A percentile compares a stretch with the other conserved stretches of the same genome.
Evolutionary conservation across 2,113 vertebrate genomes (phyloP).

Genomic region (Romanogobio albipinnatus): DNA sequence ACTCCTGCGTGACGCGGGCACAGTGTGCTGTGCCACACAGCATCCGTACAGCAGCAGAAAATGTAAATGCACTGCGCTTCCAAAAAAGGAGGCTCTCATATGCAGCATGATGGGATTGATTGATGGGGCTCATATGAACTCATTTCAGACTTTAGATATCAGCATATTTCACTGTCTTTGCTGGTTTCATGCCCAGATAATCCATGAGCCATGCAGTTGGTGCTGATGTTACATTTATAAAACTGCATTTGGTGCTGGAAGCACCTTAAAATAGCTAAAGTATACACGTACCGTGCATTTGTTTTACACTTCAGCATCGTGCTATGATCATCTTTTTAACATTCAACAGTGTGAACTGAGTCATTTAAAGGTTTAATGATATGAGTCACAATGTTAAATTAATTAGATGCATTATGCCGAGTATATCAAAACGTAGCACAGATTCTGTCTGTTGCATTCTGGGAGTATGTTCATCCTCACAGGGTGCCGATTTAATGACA

Average conservation of each 20-base stretch:
- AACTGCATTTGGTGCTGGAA: neutral
- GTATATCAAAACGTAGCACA: neutral
- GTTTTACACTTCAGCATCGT: neutral
- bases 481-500: constrained; percentile 41
- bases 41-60: neutral
- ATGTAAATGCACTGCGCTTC: neutral
- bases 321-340: neutral
- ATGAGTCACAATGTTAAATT: constrained; percentile 5
- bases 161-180: constrained; percentile 52
- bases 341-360: neutral
- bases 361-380: constrained; percentile 7
- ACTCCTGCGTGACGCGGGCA: neutral
- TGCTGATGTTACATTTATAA: neutral
- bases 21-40: neutral
- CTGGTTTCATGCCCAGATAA: constrained; percentile 13
- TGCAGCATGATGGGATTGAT: constrained; percentile 32
- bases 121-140: constrained; percentile 56
- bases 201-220: neutral
- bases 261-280: neutral
- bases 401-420: neutral
- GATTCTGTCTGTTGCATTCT: constrained; percentile 10
- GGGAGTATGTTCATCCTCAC: constrained; percentile 12
- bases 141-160: constrained; percentile 52
- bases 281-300: neutral
- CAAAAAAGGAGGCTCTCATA: constrained; percentile 15